phyloP scores from a whole-genome alignment of 2,888 invertebrate genomes.

The Tenthredo notha region DNA sequence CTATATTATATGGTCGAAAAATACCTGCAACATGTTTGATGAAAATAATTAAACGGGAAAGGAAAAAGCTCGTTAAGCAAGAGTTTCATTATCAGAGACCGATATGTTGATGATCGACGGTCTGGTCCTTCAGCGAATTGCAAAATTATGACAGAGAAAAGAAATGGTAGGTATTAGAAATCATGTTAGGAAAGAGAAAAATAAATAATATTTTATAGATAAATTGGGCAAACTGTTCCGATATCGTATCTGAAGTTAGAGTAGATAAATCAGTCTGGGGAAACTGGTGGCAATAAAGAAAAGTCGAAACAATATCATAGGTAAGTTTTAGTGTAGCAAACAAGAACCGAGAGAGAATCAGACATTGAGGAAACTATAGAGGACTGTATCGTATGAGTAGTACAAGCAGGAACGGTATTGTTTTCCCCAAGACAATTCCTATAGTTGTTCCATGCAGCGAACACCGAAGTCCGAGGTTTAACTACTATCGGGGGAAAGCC shows the following conservation, averaged over 20 bases:
- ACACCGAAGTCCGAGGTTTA: background rate
- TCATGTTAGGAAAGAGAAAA: background rate
- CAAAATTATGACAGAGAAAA: background rate
- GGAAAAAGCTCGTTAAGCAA: too few species aligned
- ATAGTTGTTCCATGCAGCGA: background rate
- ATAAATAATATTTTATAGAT: background rate
- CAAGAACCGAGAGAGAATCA: background rate
- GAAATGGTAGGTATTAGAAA: too few species aligned
- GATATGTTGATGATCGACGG: too few species aligned
- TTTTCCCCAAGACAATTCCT: slow-evolving; percentile 3
- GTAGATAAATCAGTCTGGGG: background rate
- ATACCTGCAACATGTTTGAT: too few species aligned
- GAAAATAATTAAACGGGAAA: too few species aligned
- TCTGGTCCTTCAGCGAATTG: too few species aligned
- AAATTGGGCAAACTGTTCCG: background rate
- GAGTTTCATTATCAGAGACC: too few species aligned
- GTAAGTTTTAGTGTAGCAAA: slow-evolving; percentile 12
- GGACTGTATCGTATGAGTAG: background rate
- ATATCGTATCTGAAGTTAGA: background rate
- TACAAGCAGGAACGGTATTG: background rate
- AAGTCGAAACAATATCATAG: background rate
- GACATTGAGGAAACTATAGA: background rate
- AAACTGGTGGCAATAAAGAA: background rate
- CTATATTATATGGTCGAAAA: too few species aligned
- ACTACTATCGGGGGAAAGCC: background rate